Evolutionary conservation across 2,888 invertebrate species (phyloP).

Genomic region (Acronicta alni): DNA sequence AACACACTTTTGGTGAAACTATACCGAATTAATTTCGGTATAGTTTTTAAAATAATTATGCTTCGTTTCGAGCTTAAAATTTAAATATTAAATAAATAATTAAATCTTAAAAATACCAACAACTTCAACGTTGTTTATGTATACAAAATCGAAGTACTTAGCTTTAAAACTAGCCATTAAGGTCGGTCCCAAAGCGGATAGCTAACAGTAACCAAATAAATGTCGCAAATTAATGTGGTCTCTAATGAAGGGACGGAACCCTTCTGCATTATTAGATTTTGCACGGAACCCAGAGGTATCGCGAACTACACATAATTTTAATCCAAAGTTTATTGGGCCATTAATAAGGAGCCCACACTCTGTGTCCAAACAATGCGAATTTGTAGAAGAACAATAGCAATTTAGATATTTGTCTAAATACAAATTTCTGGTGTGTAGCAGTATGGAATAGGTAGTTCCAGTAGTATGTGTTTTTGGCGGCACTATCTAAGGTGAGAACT

Average conservation of each 20-base stretch:
- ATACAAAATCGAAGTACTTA: slow-evolving; percentile 46
- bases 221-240: slow-evolving; percentile 67
- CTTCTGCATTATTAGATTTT: slow-evolving; percentile 69
- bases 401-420: slow-evolving; percentile 29
- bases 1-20: too few relatives aligned
- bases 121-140: slow-evolving; percentile 20
- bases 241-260: slow-evolving; percentile 69
- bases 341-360: slow-evolving; percentile 51
- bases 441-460: neutral
- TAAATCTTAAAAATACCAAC: slow-evolving; percentile 31
- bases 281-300: slow-evolving; percentile 59
- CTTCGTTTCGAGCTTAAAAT: neutral
- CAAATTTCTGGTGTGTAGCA: slow-evolving; percentile 8
- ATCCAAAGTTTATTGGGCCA: slow-evolving; percentile 64
- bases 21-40: too few relatives aligned
- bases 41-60: too few relatives aligned
- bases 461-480: too few relatives aligned
- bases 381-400: slow-evolving; percentile 22
- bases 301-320: slow-evolving; percentile 69
- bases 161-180: slow-evolving; percentile 45
- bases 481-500: too few relatives aligned
- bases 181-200: slow-evolving; percentile 29
- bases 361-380: slow-evolving; percentile 39
- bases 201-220: slow-evolving; percentile 63
- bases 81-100: slow-evolving; percentile 13